phyloP scores from a whole-genome alignment of 2,113 vertebrate genomes.

The Clarias gariepinus region DNA sequence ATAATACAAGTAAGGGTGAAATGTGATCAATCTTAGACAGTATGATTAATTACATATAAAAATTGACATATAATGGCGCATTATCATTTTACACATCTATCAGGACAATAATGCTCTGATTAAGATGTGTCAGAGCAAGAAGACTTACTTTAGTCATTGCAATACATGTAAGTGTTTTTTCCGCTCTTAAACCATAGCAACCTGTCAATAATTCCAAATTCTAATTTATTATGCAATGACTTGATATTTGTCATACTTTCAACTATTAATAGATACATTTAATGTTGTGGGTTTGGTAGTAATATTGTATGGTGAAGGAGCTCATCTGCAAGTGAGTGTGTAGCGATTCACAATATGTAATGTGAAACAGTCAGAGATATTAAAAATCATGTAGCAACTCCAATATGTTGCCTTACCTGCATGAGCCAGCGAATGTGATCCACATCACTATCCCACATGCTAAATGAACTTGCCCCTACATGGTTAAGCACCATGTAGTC shows the following conservation, averaged over 20 bases:
- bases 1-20: background rate
- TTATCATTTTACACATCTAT: background rate
- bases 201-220: background rate
- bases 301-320: background rate
- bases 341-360: background rate
- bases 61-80: background rate
- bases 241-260: background rate
- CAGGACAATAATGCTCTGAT: background rate
- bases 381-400: background rate
- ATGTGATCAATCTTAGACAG: background rate
- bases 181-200: background rate
- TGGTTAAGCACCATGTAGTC: constrained; percentile 86
- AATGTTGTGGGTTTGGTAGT: background rate
- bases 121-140: background rate
- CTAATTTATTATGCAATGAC: background rate
- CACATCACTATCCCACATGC: constrained; percentile 76
- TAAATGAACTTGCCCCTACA: constrained; percentile 70
- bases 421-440: constrained; percentile 75
- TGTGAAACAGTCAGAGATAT: background rate
- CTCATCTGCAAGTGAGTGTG: background rate
- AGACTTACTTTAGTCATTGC: background rate
- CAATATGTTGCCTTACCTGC: constrained; percentile 70
- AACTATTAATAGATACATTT: background rate
- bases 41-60: background rate
- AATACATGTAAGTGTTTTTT: too few relatives aligned